Conservation (phyloP, 2,888 invertebrate genomes). For the Phengaris arion region DNA sequence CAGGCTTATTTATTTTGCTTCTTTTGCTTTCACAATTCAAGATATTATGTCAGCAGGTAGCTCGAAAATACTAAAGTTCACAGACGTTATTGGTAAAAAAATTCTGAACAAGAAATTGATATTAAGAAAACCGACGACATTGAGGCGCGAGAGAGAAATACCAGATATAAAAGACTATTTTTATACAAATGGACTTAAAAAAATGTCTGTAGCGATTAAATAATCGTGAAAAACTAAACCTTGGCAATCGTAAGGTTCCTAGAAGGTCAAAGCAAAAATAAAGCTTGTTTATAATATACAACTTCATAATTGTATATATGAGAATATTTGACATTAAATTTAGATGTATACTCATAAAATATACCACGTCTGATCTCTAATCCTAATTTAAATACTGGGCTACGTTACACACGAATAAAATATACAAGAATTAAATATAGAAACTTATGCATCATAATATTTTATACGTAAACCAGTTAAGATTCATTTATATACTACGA, state of each 20-base stretch:
- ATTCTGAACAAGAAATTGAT: neutral
- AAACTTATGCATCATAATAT: neutral
- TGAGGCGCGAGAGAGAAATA: constrained; percentile 16
- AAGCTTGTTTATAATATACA: constrained; percentile 18
- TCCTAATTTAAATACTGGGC: constrained; percentile 2
- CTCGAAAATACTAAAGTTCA: neutral
- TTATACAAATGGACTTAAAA: neutral
- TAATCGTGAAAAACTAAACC: constrained; percentile 14
- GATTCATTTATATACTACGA: neutral
- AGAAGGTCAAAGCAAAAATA: constrained; percentile 19
- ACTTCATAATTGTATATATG: constrained; percentile 27
- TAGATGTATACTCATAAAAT: constrained; percentile 14
- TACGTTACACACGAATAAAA: constrained; percentile 18
- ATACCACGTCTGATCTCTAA: constrained; percentile 5
- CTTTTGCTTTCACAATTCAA: neutral
- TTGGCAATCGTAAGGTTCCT: constrained; percentile 12
- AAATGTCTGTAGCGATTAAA: constrained; percentile 8
- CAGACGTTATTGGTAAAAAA: neutral
- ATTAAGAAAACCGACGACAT: neutral
- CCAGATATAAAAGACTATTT: constrained; percentile 18
- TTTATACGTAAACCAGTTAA: neutral
- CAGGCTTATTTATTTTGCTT: neutral
- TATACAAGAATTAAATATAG: constrained; percentile 13
- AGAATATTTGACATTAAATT: constrained; percentile 13
- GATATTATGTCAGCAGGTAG: neutral